These are phyloP conservation scores for Pristionchus japonicus DNA, from an alignment of 2,888 invertebrate species.

Conservation along the genomic window DNA sequence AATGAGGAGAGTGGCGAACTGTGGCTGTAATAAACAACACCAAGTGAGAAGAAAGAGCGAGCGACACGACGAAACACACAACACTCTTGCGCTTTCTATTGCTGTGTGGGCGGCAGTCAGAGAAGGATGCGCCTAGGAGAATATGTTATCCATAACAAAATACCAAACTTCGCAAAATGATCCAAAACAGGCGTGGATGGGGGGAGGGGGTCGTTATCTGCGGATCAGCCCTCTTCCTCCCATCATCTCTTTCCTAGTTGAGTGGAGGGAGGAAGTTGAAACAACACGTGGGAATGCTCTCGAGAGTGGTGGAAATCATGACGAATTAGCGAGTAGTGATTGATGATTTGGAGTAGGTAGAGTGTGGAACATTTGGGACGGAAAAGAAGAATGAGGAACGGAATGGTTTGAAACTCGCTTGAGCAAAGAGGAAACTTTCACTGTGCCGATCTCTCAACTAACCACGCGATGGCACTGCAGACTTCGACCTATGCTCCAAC, in stretches of 20 bases:
- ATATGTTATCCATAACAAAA: neutral
- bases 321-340: neutral
- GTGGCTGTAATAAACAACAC: neutral
- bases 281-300: neutral
- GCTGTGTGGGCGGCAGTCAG: neutral
- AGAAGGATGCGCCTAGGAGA: neutral
- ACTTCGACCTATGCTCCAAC: neutral
- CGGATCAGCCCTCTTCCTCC: neutral
- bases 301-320: neutral
- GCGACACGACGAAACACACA: neutral
- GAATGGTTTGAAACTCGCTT: neutral
- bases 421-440: neutral
- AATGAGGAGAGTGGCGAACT: neutral
- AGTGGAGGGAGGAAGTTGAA: neutral
- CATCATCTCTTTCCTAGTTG: neutral
- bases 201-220: neutral
- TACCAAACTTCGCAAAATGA: neutral
- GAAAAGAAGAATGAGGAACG: neutral
- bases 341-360: neutral
- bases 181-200: neutral
- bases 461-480: neutral
- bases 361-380: neutral
- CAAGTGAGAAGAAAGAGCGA: neutral
- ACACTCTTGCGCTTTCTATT: neutral
- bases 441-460: neutral